Conservation (phyloP, 2,113 vertebrate genomes). For the Maylandia zebra region DNA sequence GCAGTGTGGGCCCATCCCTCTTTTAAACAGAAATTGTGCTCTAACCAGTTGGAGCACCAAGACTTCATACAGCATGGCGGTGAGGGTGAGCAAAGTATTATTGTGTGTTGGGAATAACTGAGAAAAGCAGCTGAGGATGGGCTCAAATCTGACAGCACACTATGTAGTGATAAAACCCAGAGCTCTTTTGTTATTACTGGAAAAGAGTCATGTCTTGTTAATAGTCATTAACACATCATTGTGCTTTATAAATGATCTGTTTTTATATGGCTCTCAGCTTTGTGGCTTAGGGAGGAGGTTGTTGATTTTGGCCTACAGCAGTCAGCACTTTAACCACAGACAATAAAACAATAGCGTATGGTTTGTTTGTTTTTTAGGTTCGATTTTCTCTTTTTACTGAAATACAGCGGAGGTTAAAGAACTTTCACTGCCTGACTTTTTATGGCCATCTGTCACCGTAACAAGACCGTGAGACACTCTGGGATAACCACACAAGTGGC, state of each 20-base stretch:
- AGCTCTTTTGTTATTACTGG: background rate
- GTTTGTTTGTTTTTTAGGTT: background rate
- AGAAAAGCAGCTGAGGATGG: background rate
- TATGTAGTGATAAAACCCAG: background rate
- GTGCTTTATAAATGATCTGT: background rate
- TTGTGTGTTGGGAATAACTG: background rate
- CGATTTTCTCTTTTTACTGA: background rate
- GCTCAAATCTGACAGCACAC: background rate
- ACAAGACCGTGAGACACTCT: background rate
- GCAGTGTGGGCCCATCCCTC: background rate
- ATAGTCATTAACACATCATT: background rate
- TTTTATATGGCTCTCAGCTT: background rate
- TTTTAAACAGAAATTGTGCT: background rate
- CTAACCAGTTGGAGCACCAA: background rate
- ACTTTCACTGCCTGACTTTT: background rate
- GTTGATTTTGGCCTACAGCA: background rate
- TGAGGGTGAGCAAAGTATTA: background rate
- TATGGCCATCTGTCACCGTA: background rate
- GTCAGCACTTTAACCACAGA: background rate
- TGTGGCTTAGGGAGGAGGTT: background rate
- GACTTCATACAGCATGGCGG: background rate
- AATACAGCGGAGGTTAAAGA: background rate
- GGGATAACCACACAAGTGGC: background rate
- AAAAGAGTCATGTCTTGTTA: background rate
- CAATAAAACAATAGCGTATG: background rate